phyloP scores from a whole-genome alignment of 2,888 invertebrate species.

The Leptarthrus brevirostris region DNA sequence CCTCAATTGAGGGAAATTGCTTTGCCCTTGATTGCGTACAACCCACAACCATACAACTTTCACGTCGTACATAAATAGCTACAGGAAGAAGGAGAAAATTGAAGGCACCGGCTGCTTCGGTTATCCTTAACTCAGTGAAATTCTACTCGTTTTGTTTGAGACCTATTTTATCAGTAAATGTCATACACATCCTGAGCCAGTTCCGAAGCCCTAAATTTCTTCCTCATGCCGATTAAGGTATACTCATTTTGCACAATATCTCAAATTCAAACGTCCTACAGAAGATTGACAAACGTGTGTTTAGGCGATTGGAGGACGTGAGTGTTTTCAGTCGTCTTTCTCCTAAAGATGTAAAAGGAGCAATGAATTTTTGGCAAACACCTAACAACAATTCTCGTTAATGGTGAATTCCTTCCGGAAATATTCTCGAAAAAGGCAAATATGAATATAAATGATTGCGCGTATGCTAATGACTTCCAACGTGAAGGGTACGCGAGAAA shows the following conservation, averaged over 20 bases:
- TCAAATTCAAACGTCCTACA: slow-evolving; percentile 13
- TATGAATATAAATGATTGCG: slow-evolving; percentile 17
- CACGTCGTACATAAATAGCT: neutral
- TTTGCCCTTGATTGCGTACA: neutral
- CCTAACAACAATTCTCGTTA: neutral
- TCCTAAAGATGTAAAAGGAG: slow-evolving; percentile 11
- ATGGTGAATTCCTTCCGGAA: slow-evolving; percentile 22
- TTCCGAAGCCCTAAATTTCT: neutral
- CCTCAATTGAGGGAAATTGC: slow-evolving; percentile 15
- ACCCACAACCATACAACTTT: neutral
- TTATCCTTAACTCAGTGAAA: neutral
- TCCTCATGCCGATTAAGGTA: slow-evolving; percentile 16
- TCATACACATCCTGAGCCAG: neutral
- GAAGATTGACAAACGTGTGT: slow-evolving; percentile 3
- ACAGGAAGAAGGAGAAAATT: slow-evolving; percentile 2
- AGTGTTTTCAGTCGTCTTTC: neutral
- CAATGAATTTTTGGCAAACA: slow-evolving; percentile 19
- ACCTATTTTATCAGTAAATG: slow-evolving; percentile 8
- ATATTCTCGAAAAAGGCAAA: slow-evolving; percentile 12
- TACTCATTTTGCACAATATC: slow-evolving; percentile 28
- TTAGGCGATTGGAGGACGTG: neutral
- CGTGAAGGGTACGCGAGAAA: too few species aligned
- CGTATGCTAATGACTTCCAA: slow-evolving; percentile 19
- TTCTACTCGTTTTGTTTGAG: slow-evolving; percentile 11
- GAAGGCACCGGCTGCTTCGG: slow-evolving; percentile 12